A percentile compares a stretch with the other conserved stretches of the same genome.
Conservation (phyloP, 2,888 invertebrate species). For the Matsumyia berberina region DNA sequence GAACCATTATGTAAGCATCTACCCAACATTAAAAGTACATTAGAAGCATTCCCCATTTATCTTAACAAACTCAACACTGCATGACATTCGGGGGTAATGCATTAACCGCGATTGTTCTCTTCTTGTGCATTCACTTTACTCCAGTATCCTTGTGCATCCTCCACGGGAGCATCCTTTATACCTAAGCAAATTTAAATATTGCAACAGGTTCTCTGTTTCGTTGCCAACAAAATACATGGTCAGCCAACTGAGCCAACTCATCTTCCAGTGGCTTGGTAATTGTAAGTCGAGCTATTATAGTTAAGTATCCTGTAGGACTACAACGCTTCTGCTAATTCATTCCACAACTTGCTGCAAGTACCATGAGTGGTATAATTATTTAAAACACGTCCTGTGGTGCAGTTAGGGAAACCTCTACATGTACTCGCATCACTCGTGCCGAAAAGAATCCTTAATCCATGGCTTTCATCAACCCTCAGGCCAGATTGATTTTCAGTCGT, state of each 20-base stretch:
- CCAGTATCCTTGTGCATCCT: not conserved
- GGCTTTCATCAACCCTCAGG: not conserved
- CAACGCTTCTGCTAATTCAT: constrained; percentile 1
- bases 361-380: constrained; percentile 15
- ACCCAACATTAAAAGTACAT: constrained; percentile 32
- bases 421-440: not conserved
- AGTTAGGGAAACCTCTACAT: not conserved
- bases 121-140: not conserved
- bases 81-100: constrained; percentile 2
- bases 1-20: constrained; percentile 8
- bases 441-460: not conserved
- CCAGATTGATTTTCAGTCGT: constrained; percentile 33
- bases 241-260: not conserved
- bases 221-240: not conserved
- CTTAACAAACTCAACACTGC: not conserved
- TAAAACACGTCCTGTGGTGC: not conserved
- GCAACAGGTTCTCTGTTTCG: not conserved
- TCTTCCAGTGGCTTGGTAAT: constrained; percentile 2
- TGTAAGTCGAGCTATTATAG: constrained; percentile 4
- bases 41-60: constrained; percentile 10
- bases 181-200: constrained; percentile 13
- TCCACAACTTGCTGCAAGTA: not conserved
- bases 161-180: not conserved
- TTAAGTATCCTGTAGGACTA: not conserved
- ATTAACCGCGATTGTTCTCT: constrained; percentile 6